Evolutionary conservation across 2,113 vertebrate species (phyloP).

Genomic region (Hipposideros armiger): DNA sequence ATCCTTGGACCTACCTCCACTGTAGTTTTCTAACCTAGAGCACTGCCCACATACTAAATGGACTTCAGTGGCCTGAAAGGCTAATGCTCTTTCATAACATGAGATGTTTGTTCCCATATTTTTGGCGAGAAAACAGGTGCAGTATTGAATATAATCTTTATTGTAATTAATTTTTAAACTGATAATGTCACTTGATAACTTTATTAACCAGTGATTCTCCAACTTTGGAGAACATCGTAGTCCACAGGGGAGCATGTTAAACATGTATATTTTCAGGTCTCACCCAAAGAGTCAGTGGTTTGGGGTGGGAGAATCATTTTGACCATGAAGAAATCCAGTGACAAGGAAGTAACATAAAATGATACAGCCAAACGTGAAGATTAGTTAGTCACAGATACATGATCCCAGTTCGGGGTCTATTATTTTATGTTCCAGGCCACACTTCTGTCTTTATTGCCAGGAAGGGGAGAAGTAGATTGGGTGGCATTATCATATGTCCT

Average conservation of each 20-base stretch:
- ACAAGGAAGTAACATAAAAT: slow-evolving; percentile 12
- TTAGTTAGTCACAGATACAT: background rate
- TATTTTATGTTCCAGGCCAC: background rate
- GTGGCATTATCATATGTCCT: background rate
- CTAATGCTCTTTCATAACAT: background rate
- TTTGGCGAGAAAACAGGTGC: background rate
- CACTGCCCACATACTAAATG: background rate
- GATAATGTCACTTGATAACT: background rate
- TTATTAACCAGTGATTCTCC: slow-evolving; percentile 3
- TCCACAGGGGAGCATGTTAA: background rate
- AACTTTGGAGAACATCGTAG: background rate
- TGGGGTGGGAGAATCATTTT: background rate
- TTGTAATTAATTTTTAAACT: background rate
- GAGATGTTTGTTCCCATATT: background rate
- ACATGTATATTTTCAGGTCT: background rate
- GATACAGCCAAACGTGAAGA: background rate
- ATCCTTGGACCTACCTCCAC: background rate
- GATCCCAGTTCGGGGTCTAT: background rate
- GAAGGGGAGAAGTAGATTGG: background rate
- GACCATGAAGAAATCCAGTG: background rate
- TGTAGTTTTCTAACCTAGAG: background rate
- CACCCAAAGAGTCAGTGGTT: background rate
- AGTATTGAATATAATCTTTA: background rate
- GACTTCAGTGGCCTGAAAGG: background rate
- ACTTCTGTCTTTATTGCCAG: background rate